Base-by-base conservation (phyloP, 2,797 vertebrate species). In the Diplodus puntazzo region DNA sequence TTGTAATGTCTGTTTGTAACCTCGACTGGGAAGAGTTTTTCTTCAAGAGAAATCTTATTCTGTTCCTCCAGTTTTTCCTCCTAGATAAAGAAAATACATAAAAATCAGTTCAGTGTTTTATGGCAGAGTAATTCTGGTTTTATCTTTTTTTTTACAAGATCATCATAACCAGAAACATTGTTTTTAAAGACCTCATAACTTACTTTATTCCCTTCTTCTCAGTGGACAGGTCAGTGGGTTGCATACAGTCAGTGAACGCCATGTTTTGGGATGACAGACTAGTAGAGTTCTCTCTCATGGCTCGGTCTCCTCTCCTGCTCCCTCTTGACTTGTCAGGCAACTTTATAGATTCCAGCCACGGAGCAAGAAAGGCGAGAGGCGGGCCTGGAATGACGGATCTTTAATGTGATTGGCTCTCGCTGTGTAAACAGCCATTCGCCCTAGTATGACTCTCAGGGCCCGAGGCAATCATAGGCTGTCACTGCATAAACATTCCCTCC, bases 1-100 rank as follows among this genome's bases (percentile, higher is more conserved):
- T 8, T 39, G 34, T 10, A 9, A 39, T 8, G 8, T 39, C 34
- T 39, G 34, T 39, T 23, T 73, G 66, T 13, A 80, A 39, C 16
- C 79, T 21, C 0, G 87, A 63, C 3, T 53, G 30, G 4, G 88
- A 79, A 5, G 90, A 84, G 14, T 79, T 88, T 8, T 34, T 86
- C 86, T 91, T 94, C 84, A 94, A 61, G n/a, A 94, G 46, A 13
- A 91, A 64, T 34, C 86, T 20, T 11, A 95, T 83, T 81, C 88
- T 92, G 69, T 89, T 89, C 43, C 83, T 94, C 95, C 94, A 95
- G 82, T 87, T 94, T 80, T 80, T 94, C 48, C 69, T 92, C 79
- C 95, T 95, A 76, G 49, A 46, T 54, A 59, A 27, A 75, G 49
- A 11, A 52, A 11, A 77, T 34, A 34, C 30, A 34, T 1, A 49